These are phyloP conservation scores for Drosophila macrospina DNA, from an alignment of 2,888 invertebrate genomes.

Conservation along the genomic window DNA sequence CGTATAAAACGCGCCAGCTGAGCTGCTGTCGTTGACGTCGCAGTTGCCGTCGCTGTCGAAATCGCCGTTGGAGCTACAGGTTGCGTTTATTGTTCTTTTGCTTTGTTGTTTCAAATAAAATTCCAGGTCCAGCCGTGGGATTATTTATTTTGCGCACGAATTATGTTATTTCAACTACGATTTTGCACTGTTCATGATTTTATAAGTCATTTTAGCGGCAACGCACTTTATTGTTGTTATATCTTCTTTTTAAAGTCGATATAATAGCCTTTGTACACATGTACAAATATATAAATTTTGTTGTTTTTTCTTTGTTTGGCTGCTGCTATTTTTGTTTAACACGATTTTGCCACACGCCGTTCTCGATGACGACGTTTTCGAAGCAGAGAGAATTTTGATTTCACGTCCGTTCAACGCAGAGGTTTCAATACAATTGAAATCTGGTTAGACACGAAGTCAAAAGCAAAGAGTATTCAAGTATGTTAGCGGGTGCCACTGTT, in stretches of 20 bases:
- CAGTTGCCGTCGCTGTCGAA: slow-evolving; percentile 33
- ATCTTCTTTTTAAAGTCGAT: slow-evolving; percentile 7
- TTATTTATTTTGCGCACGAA: not conserved
- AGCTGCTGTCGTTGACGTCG: slow-evolving; percentile 43
- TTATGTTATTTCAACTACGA: slow-evolving; percentile 2
- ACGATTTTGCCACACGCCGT: slow-evolving; percentile 51
- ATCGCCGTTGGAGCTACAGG: slow-evolving; percentile 66
- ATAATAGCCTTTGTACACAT: slow-evolving; percentile 15
- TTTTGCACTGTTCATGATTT: slow-evolving; percentile 47
- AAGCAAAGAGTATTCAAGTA: slow-evolving; percentile 37
- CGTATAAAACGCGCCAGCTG: slow-evolving; percentile 43
- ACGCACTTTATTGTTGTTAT: slow-evolving; percentile 43
- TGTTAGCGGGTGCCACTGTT: slow-evolving; percentile 39
- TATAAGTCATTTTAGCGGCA: slow-evolving; percentile 61
- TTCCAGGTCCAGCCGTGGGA: slow-evolving; percentile 26
- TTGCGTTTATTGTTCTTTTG: slow-evolving; percentile 54
- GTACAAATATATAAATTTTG: slow-evolving; percentile 14
- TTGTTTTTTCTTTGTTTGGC: slow-evolving; percentile 35
- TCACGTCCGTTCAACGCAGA: slow-evolving; percentile 69
- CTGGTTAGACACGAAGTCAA: slow-evolving; percentile 23
- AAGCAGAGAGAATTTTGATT: slow-evolving; percentile 31
- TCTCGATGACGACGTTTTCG: slow-evolving; percentile 47
- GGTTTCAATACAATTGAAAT: slow-evolving; percentile 66
- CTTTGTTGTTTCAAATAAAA: slow-evolving; percentile 5
- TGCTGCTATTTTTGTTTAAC: slow-evolving; percentile 48